Percentiles rank a stretch among this genome's conserved stretches.
Conservation (phyloP, 1,140 invertebrate species). For the Tetraneura akinire region DNA sequence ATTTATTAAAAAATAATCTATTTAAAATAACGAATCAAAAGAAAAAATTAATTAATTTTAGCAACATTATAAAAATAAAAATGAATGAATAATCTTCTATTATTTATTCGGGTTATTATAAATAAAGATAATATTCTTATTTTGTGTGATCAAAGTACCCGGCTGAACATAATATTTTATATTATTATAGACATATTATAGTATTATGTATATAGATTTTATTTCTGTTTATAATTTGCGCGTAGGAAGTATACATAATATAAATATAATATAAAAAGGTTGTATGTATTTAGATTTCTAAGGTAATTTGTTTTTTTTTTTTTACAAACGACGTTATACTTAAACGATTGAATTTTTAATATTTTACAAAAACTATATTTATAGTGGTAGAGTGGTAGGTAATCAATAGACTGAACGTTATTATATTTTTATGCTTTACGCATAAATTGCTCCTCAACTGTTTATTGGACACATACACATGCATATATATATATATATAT, state of each 20-base stretch:
- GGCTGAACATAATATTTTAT: not conserved
- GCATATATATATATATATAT: too few relatives aligned
- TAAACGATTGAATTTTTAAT: not conserved
- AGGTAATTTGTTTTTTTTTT: not conserved
- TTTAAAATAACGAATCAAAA: not conserved
- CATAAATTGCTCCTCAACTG: too few relatives aligned
- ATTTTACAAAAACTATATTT: not conserved
- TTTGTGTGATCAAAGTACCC: not conserved
- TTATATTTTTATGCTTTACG: not conserved
- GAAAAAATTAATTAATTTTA: conserved; percentile 4
- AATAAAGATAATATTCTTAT: not conserved
- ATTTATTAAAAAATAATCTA: not conserved
- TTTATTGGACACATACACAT: too few relatives aligned
- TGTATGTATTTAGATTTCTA: not conserved
- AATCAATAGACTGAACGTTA: not conserved
- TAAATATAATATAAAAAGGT: not conserved
- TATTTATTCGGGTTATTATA: not conserved
- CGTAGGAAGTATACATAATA: not conserved
- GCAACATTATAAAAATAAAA: not conserved
- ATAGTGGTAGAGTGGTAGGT: not conserved
- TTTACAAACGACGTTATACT: not conserved
- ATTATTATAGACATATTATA: not conserved
- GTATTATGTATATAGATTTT: not conserved
- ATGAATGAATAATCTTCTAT: not conserved
- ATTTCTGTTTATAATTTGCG: not conserved